Percentiles rank a stretch among this genome's conserved stretches.
phyloP scores from a whole-genome alignment of 2,797 vertebrate genomes.

The Oreochromis grahami region DNA sequence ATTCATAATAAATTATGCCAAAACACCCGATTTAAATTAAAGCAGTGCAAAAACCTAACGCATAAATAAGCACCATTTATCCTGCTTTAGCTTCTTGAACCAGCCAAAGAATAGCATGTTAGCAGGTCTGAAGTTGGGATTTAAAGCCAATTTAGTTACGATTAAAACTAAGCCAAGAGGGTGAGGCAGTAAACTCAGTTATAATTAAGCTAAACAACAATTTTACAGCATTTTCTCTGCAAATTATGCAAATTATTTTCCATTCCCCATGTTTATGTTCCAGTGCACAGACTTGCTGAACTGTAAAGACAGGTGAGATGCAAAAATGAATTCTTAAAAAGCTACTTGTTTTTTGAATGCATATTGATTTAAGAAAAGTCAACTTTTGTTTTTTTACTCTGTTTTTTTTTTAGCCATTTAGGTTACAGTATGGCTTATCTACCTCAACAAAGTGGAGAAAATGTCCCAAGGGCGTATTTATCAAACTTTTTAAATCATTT shows the following conservation, averaged over 20 bases:
- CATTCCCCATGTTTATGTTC: background rate
- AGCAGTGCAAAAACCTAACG: conserved; percentile 51
- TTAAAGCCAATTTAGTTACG: background rate
- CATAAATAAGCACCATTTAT: conserved; percentile 26
- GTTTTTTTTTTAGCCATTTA: fast-evolving
- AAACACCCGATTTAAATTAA: conserved; percentile 45
- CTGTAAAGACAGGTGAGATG: background rate
- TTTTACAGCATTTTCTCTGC: background rate
- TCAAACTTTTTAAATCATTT: background rate
- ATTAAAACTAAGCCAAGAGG: background rate
- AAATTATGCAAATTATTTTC: background rate
- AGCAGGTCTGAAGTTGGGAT: background rate
- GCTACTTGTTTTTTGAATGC: background rate
- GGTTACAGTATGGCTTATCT: background rate
- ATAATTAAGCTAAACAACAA: background rate
- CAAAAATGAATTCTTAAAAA: background rate
- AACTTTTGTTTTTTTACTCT: background rate
- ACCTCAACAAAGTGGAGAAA: background rate
- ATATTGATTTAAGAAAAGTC: background rate
- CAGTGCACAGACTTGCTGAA: background rate
- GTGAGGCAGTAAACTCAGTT: background rate
- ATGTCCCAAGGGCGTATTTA: background rate
- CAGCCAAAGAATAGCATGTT: conserved; percentile 39
- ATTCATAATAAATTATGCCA: conserved; percentile 64
- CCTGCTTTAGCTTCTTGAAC: conserved; percentile 34